These are phyloP conservation scores for Agriotes lineatus DNA, from an alignment of 2,888 invertebrate genomes.

Conservation along the genomic window DNA sequence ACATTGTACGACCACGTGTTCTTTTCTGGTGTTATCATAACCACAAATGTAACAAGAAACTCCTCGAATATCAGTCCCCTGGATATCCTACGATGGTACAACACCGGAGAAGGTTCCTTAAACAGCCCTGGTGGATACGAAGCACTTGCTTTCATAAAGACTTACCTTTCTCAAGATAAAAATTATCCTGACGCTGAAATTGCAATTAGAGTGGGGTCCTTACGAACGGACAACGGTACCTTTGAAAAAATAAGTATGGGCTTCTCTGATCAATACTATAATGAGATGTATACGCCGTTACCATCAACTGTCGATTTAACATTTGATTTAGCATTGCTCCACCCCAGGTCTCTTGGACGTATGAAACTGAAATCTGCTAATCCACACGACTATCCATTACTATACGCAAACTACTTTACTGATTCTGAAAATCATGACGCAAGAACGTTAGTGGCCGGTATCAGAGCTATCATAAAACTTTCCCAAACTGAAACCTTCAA, in stretches of 20 bases:
- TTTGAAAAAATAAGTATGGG: neutral
- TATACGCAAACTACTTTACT: slow-evolving; percentile 57
- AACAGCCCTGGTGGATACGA: neutral
- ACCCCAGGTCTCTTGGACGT: neutral
- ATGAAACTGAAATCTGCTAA: slow-evolving; percentile 65
- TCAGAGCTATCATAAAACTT: slow-evolving; percentile 71
- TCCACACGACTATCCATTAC: slow-evolving; percentile 70
- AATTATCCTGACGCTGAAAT: neutral
- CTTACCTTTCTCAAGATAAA: neutral
- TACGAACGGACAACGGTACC: neutral
- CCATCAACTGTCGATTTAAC: neutral
- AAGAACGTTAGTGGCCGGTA: slow-evolving; percentile 72
- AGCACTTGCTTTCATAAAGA: neutral
- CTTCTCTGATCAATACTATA: neutral
- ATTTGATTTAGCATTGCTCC: neutral
- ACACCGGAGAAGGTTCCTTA: neutral
- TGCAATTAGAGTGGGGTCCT: neutral
- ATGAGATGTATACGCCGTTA: neutral
- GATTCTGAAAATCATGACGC: slow-evolving; percentile 73
- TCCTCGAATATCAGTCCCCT: neutral
- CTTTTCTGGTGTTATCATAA: neutral
- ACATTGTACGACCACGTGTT: neutral
- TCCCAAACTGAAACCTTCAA: slow-evolving; percentile 72
- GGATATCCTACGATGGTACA: neutral
- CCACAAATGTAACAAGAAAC: too few species aligned